A percentile compares a stretch with the other conserved stretches of the same genome.
These are phyloP conservation scores for Chelonus insularis DNA, from an alignment of 1,140 invertebrate genomes.

Conservation along the genomic window DNA sequence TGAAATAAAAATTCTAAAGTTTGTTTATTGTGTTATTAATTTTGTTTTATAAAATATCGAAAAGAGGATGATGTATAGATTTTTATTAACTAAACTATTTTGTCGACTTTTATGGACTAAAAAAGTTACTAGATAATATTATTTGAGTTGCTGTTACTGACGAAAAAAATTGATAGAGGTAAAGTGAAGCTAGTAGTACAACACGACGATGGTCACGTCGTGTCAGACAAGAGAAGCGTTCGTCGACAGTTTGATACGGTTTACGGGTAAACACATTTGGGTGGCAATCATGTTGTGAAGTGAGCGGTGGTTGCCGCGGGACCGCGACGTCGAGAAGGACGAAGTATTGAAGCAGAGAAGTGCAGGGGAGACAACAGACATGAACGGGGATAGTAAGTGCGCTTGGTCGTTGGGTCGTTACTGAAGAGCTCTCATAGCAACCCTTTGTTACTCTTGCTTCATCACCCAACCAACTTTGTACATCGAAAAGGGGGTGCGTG, in stretches of 20 bases:
- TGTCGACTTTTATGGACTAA: background rate
- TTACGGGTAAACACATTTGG: conserved; percentile 37
- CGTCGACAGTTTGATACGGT: conserved; percentile 34
- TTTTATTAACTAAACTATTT: background rate
- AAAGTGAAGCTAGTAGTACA: conserved; percentile 2
- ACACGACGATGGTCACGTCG: conserved; percentile 22
- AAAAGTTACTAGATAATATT: background rate
- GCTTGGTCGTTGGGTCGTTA: conserved; percentile 23
- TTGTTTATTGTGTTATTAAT: too few relatives aligned
- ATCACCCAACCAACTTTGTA: conserved; percentile 14
- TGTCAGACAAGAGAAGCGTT: conserved; percentile 13
- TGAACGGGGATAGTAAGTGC: conserved; percentile 26
- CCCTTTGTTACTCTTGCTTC: conserved; percentile 34
- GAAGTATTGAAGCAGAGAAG: conserved; percentile 15
- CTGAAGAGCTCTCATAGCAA: conserved; percentile 34
- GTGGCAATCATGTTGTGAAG: conserved; percentile 35
- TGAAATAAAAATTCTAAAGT: too few relatives aligned
- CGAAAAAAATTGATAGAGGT: background rate
- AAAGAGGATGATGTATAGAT: too few relatives aligned
- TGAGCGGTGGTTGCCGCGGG: conserved; percentile 4
- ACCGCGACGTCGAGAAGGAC: conserved; percentile 6
- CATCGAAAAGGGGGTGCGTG: background rate
- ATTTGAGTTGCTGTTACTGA: background rate
- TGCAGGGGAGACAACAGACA: background rate
- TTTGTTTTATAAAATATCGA: too few relatives aligned